Evolutionary conservation across 2,888 invertebrate genomes (phyloP).

Genomic region (Meiosimyza platycephala): DNA sequence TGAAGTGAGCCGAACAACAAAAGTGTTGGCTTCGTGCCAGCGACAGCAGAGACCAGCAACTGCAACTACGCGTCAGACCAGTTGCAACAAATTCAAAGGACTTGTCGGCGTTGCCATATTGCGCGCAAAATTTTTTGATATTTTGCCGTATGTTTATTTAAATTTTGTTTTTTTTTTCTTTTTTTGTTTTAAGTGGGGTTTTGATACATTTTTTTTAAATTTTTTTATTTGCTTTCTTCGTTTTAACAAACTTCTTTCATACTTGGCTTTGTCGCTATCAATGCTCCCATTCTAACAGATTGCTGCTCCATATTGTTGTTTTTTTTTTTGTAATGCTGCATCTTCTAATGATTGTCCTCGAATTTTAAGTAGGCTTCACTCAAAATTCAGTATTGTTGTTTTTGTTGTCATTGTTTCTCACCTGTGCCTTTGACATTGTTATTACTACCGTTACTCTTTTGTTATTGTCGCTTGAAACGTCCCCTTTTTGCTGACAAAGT

Average conservation of each 20-base stretch:
- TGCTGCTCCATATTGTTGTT: slow-evolving; percentile 8
- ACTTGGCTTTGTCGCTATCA: too few relatives aligned
- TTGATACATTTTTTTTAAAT: background rate
- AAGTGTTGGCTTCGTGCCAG: slow-evolving; percentile 22
- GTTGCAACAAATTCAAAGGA: background rate
- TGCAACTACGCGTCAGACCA: background rate
- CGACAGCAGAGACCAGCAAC: background rate
- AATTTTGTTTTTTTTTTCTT: background rate
- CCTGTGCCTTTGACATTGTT: background rate
- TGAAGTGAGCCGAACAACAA: background rate
- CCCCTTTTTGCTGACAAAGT: slow-evolving; percentile 19
- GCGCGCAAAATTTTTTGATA: background rate
- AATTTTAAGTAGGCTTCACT: slow-evolving; percentile 4
- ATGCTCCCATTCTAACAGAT: background rate
- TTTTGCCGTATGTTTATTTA: slow-evolving; percentile 1
- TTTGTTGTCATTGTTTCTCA: slow-evolving; percentile 23
- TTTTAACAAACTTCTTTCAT: background rate
- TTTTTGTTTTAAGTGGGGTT: slow-evolving; percentile 4
- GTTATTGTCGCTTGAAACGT: background rate
- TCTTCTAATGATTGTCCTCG: slow-evolving; percentile 6
- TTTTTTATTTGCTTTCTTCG: background rate
- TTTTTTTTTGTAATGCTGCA: slow-evolving; percentile 13
- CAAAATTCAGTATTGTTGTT: slow-evolving; percentile 4
- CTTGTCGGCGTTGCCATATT: background rate
- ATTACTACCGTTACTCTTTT: background rate